A percentile compares a stretch with the other conserved stretches of the same genome.
These are phyloP conservation scores for Lithophane leautieri DNA, from an alignment of 2,888 invertebrate genomes.

Conservation along the genomic window DNA sequence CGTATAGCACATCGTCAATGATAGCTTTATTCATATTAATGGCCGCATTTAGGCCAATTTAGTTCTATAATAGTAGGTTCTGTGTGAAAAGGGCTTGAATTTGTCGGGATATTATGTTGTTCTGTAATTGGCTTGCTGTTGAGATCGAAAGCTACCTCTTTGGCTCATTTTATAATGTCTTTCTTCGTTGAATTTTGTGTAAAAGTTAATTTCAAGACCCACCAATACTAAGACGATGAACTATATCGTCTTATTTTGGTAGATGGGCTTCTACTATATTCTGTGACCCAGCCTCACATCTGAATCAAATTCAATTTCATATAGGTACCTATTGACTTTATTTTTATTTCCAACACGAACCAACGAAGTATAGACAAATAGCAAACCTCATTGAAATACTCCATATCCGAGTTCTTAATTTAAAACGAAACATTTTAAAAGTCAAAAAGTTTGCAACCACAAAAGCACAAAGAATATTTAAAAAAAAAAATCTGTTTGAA, in stretches of 20 bases:
- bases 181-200: not conserved
- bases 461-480: not conserved
- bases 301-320: not conserved
- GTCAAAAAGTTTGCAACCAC: conserved; percentile 33
- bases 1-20: conserved; percentile 60
- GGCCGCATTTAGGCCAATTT: conserved; percentile 60
- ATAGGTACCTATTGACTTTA: too few species aligned
- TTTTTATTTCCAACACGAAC: too few species aligned
- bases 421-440: not conserved
- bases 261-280: not conserved
- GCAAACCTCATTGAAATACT: not conserved
- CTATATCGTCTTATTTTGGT: not conserved
- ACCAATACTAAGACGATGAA: not conserved
- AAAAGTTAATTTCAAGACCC: not conserved
- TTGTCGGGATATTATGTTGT: not conserved
- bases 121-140: conserved; percentile 5
- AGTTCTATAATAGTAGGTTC: conserved; percentile 57
- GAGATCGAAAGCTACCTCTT: not conserved
- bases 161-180: not conserved
- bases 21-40: conserved; percentile 78
- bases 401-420: not conserved
- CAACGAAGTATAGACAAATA: not conserved
- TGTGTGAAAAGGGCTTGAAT: conserved; percentile 37
- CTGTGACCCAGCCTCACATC: too few species aligned
- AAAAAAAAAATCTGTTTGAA: conserved; percentile 40